A percentile compares a stretch with the other conserved stretches of the same genome.
Conservation (phyloP, 2,888 invertebrate species). For the Cephonodes hylas region DNA sequence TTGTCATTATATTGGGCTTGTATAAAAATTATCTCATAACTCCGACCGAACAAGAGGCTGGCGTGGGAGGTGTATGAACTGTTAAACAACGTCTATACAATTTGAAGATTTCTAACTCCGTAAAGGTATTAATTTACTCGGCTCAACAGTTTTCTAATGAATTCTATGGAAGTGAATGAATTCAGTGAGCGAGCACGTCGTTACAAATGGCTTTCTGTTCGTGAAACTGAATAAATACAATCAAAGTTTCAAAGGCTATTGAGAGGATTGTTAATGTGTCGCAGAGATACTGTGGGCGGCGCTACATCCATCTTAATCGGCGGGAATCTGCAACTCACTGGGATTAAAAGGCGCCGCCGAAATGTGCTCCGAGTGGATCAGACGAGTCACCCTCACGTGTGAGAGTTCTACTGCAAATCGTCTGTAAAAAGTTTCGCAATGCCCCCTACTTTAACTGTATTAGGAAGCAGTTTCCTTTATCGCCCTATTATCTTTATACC, state of each 20-base stretch:
- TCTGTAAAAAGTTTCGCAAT: too few species aligned
- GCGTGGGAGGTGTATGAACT: too few species aligned
- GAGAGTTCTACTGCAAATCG: too few species aligned
- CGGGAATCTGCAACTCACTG: background rate
- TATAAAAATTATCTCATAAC: too few species aligned
- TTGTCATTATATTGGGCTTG: too few species aligned
- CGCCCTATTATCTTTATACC: too few species aligned
- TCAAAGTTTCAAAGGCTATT: background rate
- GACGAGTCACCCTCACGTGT: background rate
- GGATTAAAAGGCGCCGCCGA: background rate
- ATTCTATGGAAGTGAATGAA: background rate
- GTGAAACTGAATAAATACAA: background rate
- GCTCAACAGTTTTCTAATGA: background rate
- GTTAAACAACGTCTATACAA: background rate
- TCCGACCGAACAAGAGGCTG: too few species aligned
- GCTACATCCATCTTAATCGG: background rate
- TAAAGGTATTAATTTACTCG: too few species aligned
- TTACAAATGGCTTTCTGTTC: background rate
- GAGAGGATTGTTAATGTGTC: too few species aligned
- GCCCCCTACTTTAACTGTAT: too few species aligned
- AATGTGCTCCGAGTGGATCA: background rate
- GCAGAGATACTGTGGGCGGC: background rate
- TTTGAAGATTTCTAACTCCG: too few species aligned
- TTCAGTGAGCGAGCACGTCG: background rate
- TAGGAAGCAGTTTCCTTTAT: too few species aligned